A percentile compares a stretch with the other conserved stretches of the same genome.
Conservation (phyloP, 2,888 invertebrate genomes). For the Coleophora deauratella region DNA sequence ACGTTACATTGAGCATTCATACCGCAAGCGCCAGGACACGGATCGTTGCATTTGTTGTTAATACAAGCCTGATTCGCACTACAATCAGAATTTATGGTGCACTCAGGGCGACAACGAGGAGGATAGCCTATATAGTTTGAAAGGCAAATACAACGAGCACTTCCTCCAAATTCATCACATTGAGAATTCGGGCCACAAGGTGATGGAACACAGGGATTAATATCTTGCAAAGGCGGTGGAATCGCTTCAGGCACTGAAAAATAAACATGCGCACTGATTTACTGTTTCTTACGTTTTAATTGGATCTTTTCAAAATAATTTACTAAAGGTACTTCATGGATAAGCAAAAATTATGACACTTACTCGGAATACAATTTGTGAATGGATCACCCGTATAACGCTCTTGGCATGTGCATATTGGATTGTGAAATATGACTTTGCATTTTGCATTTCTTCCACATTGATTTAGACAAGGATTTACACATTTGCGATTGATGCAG, state of each 20-base stretch:
- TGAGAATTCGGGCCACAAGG: constrained; percentile 87
- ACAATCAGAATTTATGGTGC: constrained; percentile 81
- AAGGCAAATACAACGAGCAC: constrained; percentile 81
- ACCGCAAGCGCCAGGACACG: constrained; percentile 86
- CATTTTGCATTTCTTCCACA: constrained; percentile 88
- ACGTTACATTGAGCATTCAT: constrained; percentile 83
- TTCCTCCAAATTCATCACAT: constrained; percentile 78
- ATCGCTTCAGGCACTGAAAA: constrained; percentile 43
- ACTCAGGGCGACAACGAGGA: constrained; percentile 84
- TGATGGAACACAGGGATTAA: constrained; percentile 80
- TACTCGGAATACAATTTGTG: constrained; percentile 70
- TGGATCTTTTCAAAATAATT: no score
- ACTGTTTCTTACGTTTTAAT: neutral
- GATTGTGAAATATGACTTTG: constrained; percentile 87
- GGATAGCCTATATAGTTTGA: constrained; percentile 83
- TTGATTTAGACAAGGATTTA: constrained; percentile 84
- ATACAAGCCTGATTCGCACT: constrained; percentile 79
- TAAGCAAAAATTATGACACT: constrained; percentile 18
- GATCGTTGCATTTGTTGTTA: constrained; percentile 81
- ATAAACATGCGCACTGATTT: neutral
- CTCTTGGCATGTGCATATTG: constrained; percentile 83
- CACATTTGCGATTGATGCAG: constrained; percentile 84
- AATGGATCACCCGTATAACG: constrained; percentile 87
- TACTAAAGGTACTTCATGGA: no score
- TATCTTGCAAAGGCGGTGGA: constrained; percentile 27